Percentiles rank a stretch among this genome's conserved stretches.
These are phyloP conservation scores for Crematogaster levior DNA, from an alignment of 2,888 invertebrate species.

Conservation along the genomic window DNA sequence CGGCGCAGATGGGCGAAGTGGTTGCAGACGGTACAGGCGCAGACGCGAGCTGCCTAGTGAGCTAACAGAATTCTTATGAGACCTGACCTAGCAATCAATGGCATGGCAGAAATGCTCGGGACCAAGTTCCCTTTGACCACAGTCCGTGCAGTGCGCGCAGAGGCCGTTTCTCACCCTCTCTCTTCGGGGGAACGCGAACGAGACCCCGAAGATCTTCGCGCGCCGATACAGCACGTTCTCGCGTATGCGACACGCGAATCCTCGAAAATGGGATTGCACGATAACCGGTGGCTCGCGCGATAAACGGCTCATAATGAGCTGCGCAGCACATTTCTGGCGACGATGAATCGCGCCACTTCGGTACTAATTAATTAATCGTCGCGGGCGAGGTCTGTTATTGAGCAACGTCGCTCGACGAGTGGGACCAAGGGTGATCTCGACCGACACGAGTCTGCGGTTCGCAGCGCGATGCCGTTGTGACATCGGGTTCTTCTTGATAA, in stretches of 20 bases:
- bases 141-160: constrained; percentile 36
- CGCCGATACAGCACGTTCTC: neutral
- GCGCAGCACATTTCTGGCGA: neutral
- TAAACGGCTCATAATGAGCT: neutral
- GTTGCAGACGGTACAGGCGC: constrained; percentile 53
- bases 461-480: constrained; percentile 14
- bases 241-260: neutral
- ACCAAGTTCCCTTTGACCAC: constrained; percentile 37
- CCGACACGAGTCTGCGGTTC: neutral
- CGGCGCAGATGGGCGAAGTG: neutral
- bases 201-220: neutral
- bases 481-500: neutral
- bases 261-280: neutral
- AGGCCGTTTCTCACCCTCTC: neutral
- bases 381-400: neutral
- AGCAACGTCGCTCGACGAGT: neutral
- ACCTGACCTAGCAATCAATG: constrained; percentile 71
- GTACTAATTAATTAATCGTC: constrained; percentile 9
- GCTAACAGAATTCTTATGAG: constrained; percentile 48
- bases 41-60: constrained; percentile 60
- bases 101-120: constrained; percentile 49
- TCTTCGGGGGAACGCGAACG: neutral
- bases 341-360: neutral
- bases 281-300: too few relatives aligned
- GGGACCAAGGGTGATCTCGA: neutral